Evolutionary conservation across 2,113 vertebrate species (phyloP).

Genomic region (Monarcha castaneiventris): DNA sequence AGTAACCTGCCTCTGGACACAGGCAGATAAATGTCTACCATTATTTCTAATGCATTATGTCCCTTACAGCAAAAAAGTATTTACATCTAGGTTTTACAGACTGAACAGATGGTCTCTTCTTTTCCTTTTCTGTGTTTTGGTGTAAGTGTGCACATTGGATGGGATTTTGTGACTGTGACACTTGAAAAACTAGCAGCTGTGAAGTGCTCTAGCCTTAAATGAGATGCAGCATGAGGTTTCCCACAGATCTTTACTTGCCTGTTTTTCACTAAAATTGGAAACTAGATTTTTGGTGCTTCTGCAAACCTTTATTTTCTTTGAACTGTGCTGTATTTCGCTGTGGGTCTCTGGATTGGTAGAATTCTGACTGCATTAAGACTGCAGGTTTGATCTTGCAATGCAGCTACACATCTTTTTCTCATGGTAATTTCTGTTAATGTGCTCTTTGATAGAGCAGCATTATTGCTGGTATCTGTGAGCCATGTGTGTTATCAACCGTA

Average conservation of each 20-base stretch:
- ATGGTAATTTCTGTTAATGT: not conserved
- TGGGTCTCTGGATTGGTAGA: not conserved
- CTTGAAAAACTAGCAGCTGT: constrained; percentile 48
- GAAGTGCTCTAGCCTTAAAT: not conserved
- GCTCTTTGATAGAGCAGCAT: not conserved
- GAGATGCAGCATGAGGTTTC: constrained; percentile 38
- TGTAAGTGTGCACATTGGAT: constrained; percentile 16
- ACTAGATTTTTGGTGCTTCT: not conserved
- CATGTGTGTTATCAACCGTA: not conserved
- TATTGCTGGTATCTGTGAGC: constrained; percentile 2
- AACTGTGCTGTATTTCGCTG: not conserved
- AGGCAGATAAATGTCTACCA: not conserved
- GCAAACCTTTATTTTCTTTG: not conserved
- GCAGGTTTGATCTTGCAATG: not conserved
- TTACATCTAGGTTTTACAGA: constrained; percentile 30
- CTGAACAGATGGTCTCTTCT: constrained; percentile 17
- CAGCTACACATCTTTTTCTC: not conserved
- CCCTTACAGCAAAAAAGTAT: not conserved
- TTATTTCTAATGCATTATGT: not conserved
- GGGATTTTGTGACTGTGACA: constrained; percentile 39
- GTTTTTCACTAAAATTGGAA: constrained; percentile 15
- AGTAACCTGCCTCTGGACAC: not conserved
- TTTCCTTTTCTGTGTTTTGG: constrained; percentile 13
- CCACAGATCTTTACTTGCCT: not conserved
- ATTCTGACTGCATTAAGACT: not conserved